phyloP scores from a whole-genome alignment of 2,113 vertebrate genomes.

The Ciconia boyciana region DNA sequence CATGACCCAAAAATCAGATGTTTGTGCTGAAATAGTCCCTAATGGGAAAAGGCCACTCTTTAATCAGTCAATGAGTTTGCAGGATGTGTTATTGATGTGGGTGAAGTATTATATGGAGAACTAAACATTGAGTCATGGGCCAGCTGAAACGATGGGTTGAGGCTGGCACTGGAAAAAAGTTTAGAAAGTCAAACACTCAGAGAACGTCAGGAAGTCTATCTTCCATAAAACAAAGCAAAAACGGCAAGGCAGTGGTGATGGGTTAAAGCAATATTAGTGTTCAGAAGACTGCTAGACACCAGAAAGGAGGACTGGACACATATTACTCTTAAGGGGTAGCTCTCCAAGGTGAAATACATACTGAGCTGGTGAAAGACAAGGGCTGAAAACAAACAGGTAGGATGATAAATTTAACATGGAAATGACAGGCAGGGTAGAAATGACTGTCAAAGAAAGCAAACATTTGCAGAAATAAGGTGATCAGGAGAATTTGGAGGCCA shows the following conservation, averaged over 20 bases:
- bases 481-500: not conserved
- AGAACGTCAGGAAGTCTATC: not conserved
- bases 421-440: not conserved
- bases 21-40: not conserved
- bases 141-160: fast-evolving
- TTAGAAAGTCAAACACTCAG: not conserved
- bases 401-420: not conserved
- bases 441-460: not conserved
- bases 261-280: not conserved
- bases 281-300: not conserved
- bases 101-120: not conserved
- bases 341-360: not conserved
- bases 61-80: not conserved
- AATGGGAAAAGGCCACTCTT: not conserved
- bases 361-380: not conserved
- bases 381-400: not conserved
- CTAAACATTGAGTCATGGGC: not conserved
- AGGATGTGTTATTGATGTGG: not conserved
- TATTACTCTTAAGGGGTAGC: not conserved
- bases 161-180: not conserved
- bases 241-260: not conserved
- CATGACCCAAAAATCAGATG: fast-evolving
- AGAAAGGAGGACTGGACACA: not conserved
- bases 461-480: not conserved
- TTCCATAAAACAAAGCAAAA: not conserved